Evolutionary conservation across 2,888 invertebrate genomes (phyloP), one percentile per base, ranked within the genome.

Genomic region (Sussaba pulchella): DNA sequence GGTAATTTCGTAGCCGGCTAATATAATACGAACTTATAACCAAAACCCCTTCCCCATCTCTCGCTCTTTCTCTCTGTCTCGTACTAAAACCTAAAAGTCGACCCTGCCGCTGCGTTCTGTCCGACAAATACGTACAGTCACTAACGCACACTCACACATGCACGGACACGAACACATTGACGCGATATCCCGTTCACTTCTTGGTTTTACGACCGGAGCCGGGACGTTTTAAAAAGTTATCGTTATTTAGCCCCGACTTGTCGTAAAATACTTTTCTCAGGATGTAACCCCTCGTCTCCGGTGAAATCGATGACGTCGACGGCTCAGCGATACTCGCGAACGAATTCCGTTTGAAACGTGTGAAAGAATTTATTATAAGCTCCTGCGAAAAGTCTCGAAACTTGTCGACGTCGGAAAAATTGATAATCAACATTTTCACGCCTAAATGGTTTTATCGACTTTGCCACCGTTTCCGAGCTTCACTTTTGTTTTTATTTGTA

Each of bases 11-110:
- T 87, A 88, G 82, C 89, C 87, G 87, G 86, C 91, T 91, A 91
- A 92, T 91, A 92, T 92, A 92, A 92, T 92, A 90, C 91, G 88
- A 91, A 91, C 91, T 92, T 91, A 92, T 92, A 91, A 90, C 90
- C 88, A 89, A 91, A 91, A 90, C 73, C 72, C 69, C 73, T 63
- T 39, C 77, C 73, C 73, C 31, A 2, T 31, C 31, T 31, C 31
- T 31, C 6, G 4, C 31, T 31, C 2, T 6, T 6, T 31, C 31
- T 6, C 31, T 31, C 31, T 6, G 31, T 6, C 31, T 6, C 41
- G 57, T 17, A 52, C 88, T 89, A 87, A 90, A 91, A 90, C 90
- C 90, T 91, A 90, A 90, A 87, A 92, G 89, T 79, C 81, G 81
- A 83, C 83, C 84, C 84, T 83, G 74, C 82, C 82, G 83, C 72